Percentiles rank a stretch among this genome's conserved stretches.
phyloP scores from a whole-genome alignment of 23 tunicate species.

The Styela plicata region DNA sequence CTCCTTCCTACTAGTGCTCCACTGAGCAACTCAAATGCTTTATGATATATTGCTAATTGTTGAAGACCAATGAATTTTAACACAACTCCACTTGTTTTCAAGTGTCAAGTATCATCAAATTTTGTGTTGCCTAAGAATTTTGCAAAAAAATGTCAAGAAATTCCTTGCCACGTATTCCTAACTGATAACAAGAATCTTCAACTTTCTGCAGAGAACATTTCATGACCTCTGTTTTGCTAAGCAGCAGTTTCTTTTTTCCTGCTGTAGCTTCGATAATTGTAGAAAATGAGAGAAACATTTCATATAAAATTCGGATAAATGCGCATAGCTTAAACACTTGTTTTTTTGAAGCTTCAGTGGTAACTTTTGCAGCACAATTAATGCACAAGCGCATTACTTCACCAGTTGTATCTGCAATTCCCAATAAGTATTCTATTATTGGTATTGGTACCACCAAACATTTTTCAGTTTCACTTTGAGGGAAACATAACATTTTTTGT shows the following conservation, averaged over 20 bases:
- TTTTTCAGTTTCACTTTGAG: not conserved
- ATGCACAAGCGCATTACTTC: constrained; percentile 60
- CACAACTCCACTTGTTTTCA: too few relatives aligned
- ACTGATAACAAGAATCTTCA: constrained; percentile 43
- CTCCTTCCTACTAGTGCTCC: too few relatives aligned
- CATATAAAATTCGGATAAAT: constrained; percentile 29
- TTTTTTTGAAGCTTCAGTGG: constrained; percentile 8
- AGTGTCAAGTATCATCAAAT: too few relatives aligned
- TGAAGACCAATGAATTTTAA: too few relatives aligned
- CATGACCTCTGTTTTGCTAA: constrained; percentile 33
- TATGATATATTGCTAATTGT: too few relatives aligned
- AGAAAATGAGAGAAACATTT: constrained; percentile 29
- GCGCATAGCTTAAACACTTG: constrained; percentile 32
- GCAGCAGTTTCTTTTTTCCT: constrained; percentile 23
- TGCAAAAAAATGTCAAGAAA: not conserved
- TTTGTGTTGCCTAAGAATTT: not conserved
- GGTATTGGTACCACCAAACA: constrained; percentile 21
- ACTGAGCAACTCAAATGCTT: too few relatives aligned
- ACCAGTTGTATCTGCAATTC: constrained; percentile 53
- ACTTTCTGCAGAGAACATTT: constrained; percentile 33
- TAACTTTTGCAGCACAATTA: constrained; percentile 33
- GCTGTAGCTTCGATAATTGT: constrained; percentile 10
- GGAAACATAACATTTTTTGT: not conserved
- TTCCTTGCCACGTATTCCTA: constrained; percentile 37
- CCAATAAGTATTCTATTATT: constrained; percentile 35